Base-by-base conservation (phyloP, 2,888 invertebrate genomes). In the Drosophila greeni region DNA sequence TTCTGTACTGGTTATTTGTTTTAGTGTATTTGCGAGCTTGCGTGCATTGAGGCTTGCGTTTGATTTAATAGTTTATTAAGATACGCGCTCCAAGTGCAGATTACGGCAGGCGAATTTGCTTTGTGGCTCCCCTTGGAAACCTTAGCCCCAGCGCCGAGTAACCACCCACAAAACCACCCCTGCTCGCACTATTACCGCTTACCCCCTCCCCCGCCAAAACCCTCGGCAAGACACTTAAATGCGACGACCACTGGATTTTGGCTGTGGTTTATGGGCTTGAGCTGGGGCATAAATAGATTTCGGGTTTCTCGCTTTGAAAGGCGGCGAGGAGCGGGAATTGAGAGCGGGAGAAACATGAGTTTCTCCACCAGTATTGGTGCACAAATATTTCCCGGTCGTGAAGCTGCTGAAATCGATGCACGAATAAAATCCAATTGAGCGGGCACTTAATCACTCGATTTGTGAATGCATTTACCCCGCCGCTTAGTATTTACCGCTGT, bases 11-110 rank as follows among this genome's bases (percentile, higher is more conserved):
- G 5, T 2, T 14, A 29, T 31, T 45, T 31, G 9, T 31, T n/a
- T 0, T 23, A n/a, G 58, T 48, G 61, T 60, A 48, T 29, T 49
- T 51, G 42, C 52, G 48, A 49, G 59, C 59, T 55, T 66, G 79
- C 76, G 79, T 81, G 81, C 76, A 82, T 77, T 76, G 79, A 70
- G 78, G 80, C 82, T 81, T 82, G 82, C 74, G 80, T 78, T 82
- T 81, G 80, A 81, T 81, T 81, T 81, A 81, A 81, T 82, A 81
- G 81, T 81, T 81, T 81, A 81, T 81, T 81, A 81, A 81, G 81
- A 81, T 81, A 82, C 78, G 81, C 78, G 78, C 67, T 42, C 74
- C 76, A 80, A 81, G 78, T 81, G 79, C 78, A 81, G 79, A 79
- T 79, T 79, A 81, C 72, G 81, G 76, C 74, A 56, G 75, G 70